A percentile compares a stretch with the other conserved stretches of the same genome.
Evolutionary conservation across 2,888 invertebrate species (phyloP).

Genomic region (Rhaphigaster nebulosa): DNA sequence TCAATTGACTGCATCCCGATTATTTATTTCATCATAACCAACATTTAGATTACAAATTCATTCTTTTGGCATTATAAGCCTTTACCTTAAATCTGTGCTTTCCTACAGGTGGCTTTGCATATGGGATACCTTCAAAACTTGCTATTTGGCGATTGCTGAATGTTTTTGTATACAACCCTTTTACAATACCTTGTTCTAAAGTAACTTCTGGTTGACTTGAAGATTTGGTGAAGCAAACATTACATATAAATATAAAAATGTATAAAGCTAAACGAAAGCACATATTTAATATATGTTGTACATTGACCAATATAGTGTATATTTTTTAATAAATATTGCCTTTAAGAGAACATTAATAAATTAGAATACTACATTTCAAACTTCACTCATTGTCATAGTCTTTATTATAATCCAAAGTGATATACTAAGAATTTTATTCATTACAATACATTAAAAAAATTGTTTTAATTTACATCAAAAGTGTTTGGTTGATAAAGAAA

Average conservation of each 20-base stretch:
- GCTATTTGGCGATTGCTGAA: conserved; percentile 49
- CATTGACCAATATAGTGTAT: background rate
- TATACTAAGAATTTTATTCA: background rate
- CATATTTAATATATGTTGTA: background rate
- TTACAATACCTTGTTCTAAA: conserved; percentile 58
- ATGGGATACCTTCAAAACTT: conserved; percentile 61
- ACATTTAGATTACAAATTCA: too few species aligned
- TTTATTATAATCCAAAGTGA: too few species aligned
- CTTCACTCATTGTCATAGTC: too few species aligned
- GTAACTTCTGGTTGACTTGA: conserved; percentile 56
- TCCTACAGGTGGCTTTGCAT: conserved; percentile 61
- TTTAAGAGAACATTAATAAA: background rate
- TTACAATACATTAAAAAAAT: background rate
- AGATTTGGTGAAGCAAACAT: background rate
- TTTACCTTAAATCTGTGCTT: conserved; percentile 61
- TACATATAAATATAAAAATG: background rate
- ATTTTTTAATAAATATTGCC: background rate
- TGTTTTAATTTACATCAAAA: background rate
- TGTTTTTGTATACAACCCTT: conserved; percentile 58
- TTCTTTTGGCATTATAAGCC: background rate
- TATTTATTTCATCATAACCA: too few species aligned
- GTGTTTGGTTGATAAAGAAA: background rate
- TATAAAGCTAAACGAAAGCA: background rate
- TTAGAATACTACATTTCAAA: too few species aligned
- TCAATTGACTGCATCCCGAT: too few species aligned